These are phyloP conservation scores for Eristalinus sepulchralis DNA, from an alignment of 2,888 invertebrate genomes.

Conservation along the genomic window DNA sequence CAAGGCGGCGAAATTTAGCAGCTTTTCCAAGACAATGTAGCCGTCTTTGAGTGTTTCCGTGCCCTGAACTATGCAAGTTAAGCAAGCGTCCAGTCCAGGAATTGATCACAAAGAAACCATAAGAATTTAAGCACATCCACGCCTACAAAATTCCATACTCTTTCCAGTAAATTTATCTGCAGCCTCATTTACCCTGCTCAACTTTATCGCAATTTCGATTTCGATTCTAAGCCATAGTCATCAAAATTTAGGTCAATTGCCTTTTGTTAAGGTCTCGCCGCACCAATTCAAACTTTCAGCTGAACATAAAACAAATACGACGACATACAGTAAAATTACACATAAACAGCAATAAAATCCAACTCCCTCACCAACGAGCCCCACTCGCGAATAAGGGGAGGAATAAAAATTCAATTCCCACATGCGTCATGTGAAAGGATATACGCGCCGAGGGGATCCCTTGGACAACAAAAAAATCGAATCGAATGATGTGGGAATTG, in stretches of 20 bases:
- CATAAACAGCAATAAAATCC: constrained; percentile 64
- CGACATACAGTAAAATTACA: constrained; percentile 54
- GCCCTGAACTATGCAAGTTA: too few relatives aligned
- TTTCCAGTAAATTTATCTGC: too few relatives aligned
- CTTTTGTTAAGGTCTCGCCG: constrained; percentile 8
- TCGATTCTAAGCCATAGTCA: not conserved
- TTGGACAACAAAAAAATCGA: constrained; percentile 61
- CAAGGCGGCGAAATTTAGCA: too few relatives aligned
- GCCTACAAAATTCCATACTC: too few relatives aligned
- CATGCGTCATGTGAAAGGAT: constrained; percentile 45
- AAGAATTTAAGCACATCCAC: too few relatives aligned
- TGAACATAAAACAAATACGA: constrained; percentile 58
- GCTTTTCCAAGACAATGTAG: too few relatives aligned
- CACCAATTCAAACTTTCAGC: constrained; percentile 45
- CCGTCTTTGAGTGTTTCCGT: too few relatives aligned
- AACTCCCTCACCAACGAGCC: constrained; percentile 34
- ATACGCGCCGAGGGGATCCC: constrained; percentile 35
- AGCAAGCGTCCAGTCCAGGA: too few relatives aligned
- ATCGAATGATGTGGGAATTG: constrained; percentile 80
- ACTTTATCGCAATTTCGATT: not conserved
- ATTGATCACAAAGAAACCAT: too few relatives aligned
- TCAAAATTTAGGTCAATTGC: constrained; percentile 41
- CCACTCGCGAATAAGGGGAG: constrained; percentile 28
- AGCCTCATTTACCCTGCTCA: not conserved
- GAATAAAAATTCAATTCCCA: constrained; percentile 80